phyloP scores from a whole-genome alignment of 2,113 vertebrate species.

The Ifrita kowaldi region DNA sequence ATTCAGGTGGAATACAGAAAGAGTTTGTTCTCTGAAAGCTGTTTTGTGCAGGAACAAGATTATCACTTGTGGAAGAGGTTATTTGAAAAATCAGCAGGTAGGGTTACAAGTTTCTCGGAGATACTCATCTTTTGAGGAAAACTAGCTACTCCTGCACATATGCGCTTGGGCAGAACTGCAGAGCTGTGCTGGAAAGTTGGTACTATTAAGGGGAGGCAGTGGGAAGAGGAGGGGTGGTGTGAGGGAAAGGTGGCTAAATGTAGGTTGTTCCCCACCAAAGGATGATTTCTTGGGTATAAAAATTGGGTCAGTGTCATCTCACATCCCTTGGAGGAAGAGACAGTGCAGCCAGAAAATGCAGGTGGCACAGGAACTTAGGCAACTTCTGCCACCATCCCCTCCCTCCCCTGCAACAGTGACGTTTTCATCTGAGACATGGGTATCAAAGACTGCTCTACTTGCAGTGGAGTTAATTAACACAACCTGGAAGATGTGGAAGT shows the following conservation, averaged over 20 bases:
- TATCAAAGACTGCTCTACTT: background rate
- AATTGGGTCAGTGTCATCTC: background rate
- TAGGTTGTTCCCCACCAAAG: background rate
- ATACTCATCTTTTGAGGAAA: background rate
- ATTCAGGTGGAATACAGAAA: background rate
- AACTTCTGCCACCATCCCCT: background rate
- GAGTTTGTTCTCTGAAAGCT: background rate
- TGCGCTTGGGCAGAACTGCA: background rate
- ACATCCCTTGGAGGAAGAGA: background rate
- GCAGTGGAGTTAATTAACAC: slow-evolving; percentile 7
- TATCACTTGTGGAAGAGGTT: background rate
- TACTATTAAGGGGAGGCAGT: background rate
- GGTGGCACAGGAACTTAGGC: background rate
- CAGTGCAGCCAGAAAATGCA: background rate
- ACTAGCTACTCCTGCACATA: accelerated
- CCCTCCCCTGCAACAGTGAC: background rate
- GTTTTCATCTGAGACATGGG: background rate
- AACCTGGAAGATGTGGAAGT: background rate
- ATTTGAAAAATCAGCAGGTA: background rate
- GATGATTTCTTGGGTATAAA: background rate
- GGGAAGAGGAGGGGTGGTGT: accelerated
- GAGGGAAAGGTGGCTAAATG: background rate
- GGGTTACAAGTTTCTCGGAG: background rate
- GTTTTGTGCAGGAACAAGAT: background rate
- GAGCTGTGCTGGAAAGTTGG: background rate